Percentiles rank a stretch among this genome's conserved stretches.
Evolutionary conservation across 2,888 invertebrate genomes (phyloP).

Genomic region (Leucania comma): DNA sequence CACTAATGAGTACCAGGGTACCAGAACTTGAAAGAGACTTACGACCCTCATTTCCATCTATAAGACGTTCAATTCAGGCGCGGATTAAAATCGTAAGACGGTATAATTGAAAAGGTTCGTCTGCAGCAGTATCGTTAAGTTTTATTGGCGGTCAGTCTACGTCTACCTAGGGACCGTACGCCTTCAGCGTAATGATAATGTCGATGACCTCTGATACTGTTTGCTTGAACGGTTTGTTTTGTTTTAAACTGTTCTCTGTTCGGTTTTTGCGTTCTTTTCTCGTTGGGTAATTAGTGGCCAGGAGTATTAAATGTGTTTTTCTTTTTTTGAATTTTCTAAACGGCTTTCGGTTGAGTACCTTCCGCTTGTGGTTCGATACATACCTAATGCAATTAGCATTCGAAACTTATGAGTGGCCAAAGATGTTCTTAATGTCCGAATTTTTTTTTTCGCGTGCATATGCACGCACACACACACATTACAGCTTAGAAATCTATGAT

Average conservation of each 20-base stretch:
- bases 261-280: constrained; percentile 9
- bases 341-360: background rate
- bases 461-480: too few species aligned
- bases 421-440: background rate
- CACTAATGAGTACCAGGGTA: constrained; percentile 49
- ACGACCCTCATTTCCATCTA: constrained; percentile 52
- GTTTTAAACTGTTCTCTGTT: constrained; percentile 39
- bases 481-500: too few species aligned
- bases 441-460: too few species aligned
- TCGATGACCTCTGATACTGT: constrained; percentile 66
- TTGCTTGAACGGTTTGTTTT: constrained; percentile 62
- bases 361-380: background rate
- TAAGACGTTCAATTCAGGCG: constrained; percentile 62
- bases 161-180: constrained; percentile 62
- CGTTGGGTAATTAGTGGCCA: constrained; percentile 15
- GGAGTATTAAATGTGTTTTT: background rate
- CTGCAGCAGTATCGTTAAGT: constrained; percentile 75
- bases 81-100: constrained; percentile 79
- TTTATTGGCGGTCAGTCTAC: constrained; percentile 79
- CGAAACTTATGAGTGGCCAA: background rate
- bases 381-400: background rate
- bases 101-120: constrained; percentile 80
- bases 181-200: constrained; percentile 74
- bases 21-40: constrained; percentile 56
- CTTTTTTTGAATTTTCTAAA: background rate